These are phyloP conservation scores for Spatula versicolor DNA, from an alignment of 2,797 vertebrate species.

Conservation along the genomic window DNA sequence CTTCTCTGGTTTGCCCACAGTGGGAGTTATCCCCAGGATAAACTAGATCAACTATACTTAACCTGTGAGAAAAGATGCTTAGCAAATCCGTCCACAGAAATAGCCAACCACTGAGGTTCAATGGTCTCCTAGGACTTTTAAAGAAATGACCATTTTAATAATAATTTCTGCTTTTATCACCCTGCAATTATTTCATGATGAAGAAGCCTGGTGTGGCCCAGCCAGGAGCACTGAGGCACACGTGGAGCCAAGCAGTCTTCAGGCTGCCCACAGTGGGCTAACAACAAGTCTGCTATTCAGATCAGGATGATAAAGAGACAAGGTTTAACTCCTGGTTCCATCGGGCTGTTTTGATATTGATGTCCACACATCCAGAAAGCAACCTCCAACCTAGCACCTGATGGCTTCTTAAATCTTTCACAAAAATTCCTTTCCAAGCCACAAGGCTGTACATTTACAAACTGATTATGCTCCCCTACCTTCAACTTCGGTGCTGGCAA, in stretches of 20 bases:
- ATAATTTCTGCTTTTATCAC: not conserved
- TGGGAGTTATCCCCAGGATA: not conserved
- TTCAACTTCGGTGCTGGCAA: not conserved
- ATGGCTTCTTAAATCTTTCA: not conserved
- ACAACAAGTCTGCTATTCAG: not conserved
- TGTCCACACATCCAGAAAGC: not conserved
- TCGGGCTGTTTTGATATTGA: not conserved
- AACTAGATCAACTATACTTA: not conserved
- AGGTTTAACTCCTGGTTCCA: not conserved
- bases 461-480: too few relatives aligned
- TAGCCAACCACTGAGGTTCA: not conserved
- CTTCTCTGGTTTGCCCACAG: not conserved
- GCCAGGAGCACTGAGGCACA: not conserved
- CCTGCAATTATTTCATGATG: not conserved
- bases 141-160: not conserved
- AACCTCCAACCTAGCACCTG: not conserved
- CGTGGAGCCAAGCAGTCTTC: not conserved
- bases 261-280: not conserved
- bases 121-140: not conserved
- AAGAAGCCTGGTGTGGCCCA: not conserved
- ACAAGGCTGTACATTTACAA: not conserved
- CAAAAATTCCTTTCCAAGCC: not conserved
- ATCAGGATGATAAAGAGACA: not conserved
- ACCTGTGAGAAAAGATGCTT: not conserved
- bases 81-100: not conserved